A percentile compares a stretch with the other conserved stretches of the same genome.
phyloP scores from a whole-genome alignment of 2,888 invertebrate species.

The Rhyacophila evoluta region DNA sequence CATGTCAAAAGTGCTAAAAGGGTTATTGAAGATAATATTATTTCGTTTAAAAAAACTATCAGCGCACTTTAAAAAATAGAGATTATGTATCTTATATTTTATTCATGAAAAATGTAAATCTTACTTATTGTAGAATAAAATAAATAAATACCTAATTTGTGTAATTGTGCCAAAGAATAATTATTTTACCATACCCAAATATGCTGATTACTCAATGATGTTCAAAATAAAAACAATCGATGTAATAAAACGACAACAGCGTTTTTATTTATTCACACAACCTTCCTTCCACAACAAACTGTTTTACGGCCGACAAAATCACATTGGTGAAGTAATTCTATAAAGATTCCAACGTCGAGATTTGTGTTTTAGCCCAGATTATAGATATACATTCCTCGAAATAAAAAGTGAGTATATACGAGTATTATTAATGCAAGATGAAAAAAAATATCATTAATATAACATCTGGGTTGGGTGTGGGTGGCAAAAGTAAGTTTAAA shows the following conservation, averaged over 20 bases:
- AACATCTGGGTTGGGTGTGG: no score
- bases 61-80: not conserved
- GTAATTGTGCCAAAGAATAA: constrained; percentile 29
- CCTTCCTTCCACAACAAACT: not conserved
- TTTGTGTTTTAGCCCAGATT: no score
- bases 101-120: constrained; percentile 7
- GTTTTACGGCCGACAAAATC: no score
- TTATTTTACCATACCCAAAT: constrained; percentile 31
- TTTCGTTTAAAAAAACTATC: not conserved
- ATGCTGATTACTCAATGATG: constrained; percentile 41
- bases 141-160: not conserved
- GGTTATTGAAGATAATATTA: not conserved
- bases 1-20: no score
- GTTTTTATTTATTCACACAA: not conserved
- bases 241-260: constrained; percentile 33
- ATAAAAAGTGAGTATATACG: no score
- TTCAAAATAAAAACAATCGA: constrained; percentile 51
- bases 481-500: no score
- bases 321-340: no score
- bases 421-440: no score
- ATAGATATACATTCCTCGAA: no score
- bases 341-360: no score
- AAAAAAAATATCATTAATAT: no score
- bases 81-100: not conserved
- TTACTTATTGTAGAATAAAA: not conserved